Percentiles rank a stretch among this genome's conserved stretches.
Conservation (phyloP, 2,113 vertebrate species). For the Pleuronectes platessa region DNA sequence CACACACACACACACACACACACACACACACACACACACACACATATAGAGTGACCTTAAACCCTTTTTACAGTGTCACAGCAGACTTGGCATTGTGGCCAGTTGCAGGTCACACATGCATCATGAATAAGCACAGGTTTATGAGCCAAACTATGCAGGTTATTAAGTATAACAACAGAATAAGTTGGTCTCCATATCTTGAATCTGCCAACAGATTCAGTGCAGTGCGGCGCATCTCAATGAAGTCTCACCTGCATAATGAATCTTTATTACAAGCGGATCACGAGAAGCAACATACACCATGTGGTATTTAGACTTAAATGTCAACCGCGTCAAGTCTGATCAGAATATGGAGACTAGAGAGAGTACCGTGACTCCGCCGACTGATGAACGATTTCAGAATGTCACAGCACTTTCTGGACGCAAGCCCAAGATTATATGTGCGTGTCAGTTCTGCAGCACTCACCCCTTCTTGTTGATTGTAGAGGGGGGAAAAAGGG, state of each 20-base stretch:
- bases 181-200: slow-evolving; percentile 63
- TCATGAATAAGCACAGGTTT: slow-evolving; percentile 66
- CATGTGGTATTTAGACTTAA: slow-evolving; percentile 80
- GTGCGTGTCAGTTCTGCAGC: slow-evolving; percentile 14
- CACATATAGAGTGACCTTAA: slow-evolving; percentile 23
- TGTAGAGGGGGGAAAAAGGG: neutral
- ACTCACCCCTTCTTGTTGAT: neutral
- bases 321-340: slow-evolving; percentile 73
- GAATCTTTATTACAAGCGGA: slow-evolving; percentile 69
- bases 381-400: slow-evolving; percentile 63
- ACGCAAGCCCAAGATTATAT: slow-evolving; percentile 23
- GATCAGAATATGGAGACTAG: slow-evolving; percentile 67
- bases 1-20: too few species aligned
- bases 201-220: slow-evolving; percentile 62
- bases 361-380: slow-evolving; percentile 50
- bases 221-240: slow-evolving; percentile 57
- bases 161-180: slow-evolving; percentile 72
- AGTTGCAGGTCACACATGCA: slow-evolving; percentile 63
- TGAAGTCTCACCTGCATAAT: slow-evolving; percentile 56
- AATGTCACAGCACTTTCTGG: slow-evolving; percentile 59
- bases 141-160: slow-evolving; percentile 69
- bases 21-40: too few species aligned
- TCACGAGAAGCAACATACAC: slow-evolving; percentile 62
- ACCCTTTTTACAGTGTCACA: slow-evolving; percentile 23
- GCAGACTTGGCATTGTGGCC: neutral